Percentiles rank a stretch among this genome's conserved stretches.
phyloP scores from a whole-genome alignment of 2,113 vertebrate genomes.

The Neodontobutis hainanensis region DNA sequence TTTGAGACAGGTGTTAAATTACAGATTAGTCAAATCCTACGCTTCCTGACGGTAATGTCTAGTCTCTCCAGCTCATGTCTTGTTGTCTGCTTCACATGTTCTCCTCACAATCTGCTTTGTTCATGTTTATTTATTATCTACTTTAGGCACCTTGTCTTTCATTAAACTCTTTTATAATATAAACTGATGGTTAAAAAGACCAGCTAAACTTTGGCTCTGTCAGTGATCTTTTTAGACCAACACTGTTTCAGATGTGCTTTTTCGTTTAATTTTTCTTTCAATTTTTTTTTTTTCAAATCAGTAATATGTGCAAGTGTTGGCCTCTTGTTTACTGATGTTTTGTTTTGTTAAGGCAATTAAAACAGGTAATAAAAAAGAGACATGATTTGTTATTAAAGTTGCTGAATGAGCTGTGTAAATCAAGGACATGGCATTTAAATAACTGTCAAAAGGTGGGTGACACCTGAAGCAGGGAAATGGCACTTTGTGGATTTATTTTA shows the following conservation, averaged over 20 bases:
- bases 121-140: no score
- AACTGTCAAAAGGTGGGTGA: background rate
- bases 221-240: background rate
- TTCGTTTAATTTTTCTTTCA: background rate
- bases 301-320: background rate
- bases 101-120: no score
- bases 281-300: background rate
- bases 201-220: slow-evolving; percentile 6
- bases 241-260: no score
- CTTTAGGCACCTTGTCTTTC: no score
- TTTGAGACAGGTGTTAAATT: no score
- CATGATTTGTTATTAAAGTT: background rate
- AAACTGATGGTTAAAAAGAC: background rate
- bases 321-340: background rate
- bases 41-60: no score
- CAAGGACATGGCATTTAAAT: background rate
- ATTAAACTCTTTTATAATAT: no score
- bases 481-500: background rate
- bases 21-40: no score
- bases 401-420: background rate
- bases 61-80: no score
- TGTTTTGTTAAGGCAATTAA: background rate
- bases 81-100: no score
- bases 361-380: background rate
- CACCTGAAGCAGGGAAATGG: slow-evolving; percentile 1